Evolutionary conservation across 2,888 invertebrate genomes (phyloP).

Genomic region (Rugalucina vietnamica): DNA sequence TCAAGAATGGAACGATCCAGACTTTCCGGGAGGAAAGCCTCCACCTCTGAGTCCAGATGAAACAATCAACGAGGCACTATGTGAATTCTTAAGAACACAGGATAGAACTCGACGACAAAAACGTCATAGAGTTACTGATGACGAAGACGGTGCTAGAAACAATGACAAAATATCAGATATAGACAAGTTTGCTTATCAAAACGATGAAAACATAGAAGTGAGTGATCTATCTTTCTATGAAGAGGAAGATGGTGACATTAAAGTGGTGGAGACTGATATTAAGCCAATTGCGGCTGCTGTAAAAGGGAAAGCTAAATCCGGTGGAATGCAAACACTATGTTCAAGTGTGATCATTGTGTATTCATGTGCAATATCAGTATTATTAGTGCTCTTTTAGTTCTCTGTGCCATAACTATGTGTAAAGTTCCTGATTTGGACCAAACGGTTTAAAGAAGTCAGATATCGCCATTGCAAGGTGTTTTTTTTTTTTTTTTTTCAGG

Average conservation of each 20-base stretch:
- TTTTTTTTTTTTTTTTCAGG: too few relatives aligned
- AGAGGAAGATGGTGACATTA: not conserved
- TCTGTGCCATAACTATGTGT: too few relatives aligned
- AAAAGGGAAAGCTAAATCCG: not conserved
- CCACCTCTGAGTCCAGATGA: slow-evolving; percentile 43
- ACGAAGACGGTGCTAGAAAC: not conserved
- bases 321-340: not conserved
- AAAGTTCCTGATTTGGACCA: too few relatives aligned
- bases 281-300: not conserved
- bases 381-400: not conserved
- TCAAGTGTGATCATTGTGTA: too few relatives aligned
- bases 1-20: slow-evolving; percentile 32
- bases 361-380: not conserved
- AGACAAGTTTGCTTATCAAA: not conserved
- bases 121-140: slow-evolving; percentile 6
- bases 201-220: not conserved
- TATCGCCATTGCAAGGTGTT: too few relatives aligned
- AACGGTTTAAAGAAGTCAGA: too few relatives aligned
- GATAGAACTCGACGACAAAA: not conserved
- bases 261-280: not conserved
- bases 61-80: slow-evolving; percentile 34
- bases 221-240: not conserved
- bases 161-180: not conserved
- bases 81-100: slow-evolving; percentile 29
- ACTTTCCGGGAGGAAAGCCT: slow-evolving; percentile 49